A percentile compares a stretch with the other conserved stretches of the same genome.
These are phyloP conservation scores for Trachythela sp. DNA, from an alignment of 64 coral and sea anemone species.

Conservation along the genomic window DNA sequence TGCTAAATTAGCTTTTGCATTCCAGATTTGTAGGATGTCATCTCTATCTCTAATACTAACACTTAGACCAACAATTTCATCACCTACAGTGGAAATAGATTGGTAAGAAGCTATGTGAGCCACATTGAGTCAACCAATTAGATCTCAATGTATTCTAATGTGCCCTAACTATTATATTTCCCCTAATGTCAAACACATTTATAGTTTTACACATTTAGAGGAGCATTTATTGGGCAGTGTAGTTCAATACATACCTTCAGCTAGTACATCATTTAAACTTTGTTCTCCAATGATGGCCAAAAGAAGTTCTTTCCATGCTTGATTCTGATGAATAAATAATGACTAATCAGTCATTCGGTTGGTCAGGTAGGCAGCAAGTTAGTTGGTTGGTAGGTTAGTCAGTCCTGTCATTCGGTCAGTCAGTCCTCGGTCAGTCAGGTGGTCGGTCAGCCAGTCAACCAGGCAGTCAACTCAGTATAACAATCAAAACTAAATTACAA, in stretches of 20 bases:
- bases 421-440: no score
- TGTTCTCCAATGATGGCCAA: constrained; percentile 88
- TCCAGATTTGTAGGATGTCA: constrained; percentile 94
- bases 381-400: no score
- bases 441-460: no score
- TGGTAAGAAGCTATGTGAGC: not conserved
- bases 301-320: constrained; percentile 85
- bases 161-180: no score
- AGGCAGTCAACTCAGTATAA: no score
- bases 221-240: no score
- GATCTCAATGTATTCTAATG: not conserved
- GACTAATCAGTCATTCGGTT: not conserved
- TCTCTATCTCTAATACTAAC: constrained; percentile 91
- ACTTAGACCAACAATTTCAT: constrained; percentile 88
- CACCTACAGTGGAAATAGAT: constrained; percentile 50
- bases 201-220: no score
- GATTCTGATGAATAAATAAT: constrained; percentile 46
- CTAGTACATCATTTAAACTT: constrained; percentile 50
- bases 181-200: no score
- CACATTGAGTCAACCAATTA: not conserved
- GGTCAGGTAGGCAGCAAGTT: no score
- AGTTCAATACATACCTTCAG: constrained; percentile 60
- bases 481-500: no score
- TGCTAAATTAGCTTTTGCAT: constrained; percentile 60
- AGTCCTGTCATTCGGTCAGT: no score